phyloP scores from a whole-genome alignment of 1,140 invertebrate species.

The Lucilia sericata region DNA sequence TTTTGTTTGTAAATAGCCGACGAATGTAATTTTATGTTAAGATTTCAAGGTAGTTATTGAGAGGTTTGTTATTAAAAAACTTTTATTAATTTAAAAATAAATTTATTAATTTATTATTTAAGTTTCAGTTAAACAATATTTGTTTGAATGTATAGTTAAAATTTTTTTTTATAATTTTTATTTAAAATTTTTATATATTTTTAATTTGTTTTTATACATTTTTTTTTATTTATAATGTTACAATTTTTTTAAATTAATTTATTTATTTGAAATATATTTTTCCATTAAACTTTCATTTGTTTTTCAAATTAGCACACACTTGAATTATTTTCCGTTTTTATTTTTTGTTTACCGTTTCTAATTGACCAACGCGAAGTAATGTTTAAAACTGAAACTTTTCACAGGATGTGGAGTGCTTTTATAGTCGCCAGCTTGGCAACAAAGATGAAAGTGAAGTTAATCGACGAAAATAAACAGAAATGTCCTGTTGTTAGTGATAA shows the following conservation, averaged over 20 bases:
- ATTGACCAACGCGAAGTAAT: background rate
- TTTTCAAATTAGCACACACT: background rate
- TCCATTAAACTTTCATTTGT: background rate
- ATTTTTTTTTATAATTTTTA: too few relatives aligned
- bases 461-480: background rate
- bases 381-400: slow-evolving; percentile 9
- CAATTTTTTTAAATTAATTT: background rate
- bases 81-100: too few relatives aligned
- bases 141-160: too few relatives aligned
- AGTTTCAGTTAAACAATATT: too few relatives aligned
- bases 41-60: too few relatives aligned
- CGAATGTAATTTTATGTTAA: too few relatives aligned
- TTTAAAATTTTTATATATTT: too few relatives aligned
- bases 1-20: too few relatives aligned
- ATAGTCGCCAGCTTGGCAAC: slow-evolving; percentile 26
- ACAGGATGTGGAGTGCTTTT: slow-evolving; percentile 32
- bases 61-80: too few relatives aligned
- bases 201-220: background rate
- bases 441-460: slow-evolving; percentile 27
- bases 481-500: background rate
- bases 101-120: too few relatives aligned
- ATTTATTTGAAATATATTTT: too few relatives aligned
- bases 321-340: background rate
- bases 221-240: background rate
- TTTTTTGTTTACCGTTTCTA: slow-evolving; percentile 7